These are phyloP conservation scores for Tiliqua scincoides DNA, from an alignment of 2,113 vertebrate genomes.

Conservation along the genomic window DNA sequence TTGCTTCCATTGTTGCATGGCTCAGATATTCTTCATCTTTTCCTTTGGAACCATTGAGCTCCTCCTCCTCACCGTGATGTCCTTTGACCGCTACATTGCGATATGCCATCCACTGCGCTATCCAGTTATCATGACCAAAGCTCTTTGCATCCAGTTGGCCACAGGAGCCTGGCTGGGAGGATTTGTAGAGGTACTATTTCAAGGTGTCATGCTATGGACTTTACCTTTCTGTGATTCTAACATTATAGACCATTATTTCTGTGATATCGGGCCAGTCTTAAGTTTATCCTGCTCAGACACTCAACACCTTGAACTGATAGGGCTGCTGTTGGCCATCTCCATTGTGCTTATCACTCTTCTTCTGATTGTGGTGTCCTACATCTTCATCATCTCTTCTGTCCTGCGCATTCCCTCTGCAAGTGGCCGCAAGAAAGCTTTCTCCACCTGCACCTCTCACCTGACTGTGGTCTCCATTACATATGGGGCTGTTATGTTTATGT, in stretches of 20 bases:
- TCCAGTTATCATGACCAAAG: constrained; percentile 49
- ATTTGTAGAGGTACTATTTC: not conserved
- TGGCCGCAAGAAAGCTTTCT: constrained; percentile 33
- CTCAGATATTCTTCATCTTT: constrained; percentile 38
- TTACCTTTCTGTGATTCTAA: constrained; percentile 9
- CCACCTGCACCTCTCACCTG: constrained; percentile 14
- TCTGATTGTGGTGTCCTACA: constrained; percentile 25
- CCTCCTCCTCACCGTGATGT: constrained; percentile 49
- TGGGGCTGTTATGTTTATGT: constrained; percentile 21
- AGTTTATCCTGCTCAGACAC: constrained; percentile 16
- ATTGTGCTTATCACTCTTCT: not conserved
- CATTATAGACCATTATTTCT: constrained; percentile 46
- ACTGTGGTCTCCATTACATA: constrained; percentile 21
- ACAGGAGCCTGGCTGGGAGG: not conserved
- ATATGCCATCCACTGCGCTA: constrained; percentile 64
- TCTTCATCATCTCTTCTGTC: not conserved
- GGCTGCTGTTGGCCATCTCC: not conserved
- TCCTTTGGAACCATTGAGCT: constrained; percentile 44
- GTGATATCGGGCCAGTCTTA: constrained; percentile 17
- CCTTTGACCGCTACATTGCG: constrained; percentile 52
- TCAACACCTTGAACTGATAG: constrained; percentile 19
- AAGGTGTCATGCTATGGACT: not conserved
- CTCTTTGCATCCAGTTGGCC: not conserved
- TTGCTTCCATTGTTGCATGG: constrained; percentile 22
- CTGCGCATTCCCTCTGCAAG: not conserved